These are phyloP conservation scores for Amblyopsis hoosieri DNA, from an alignment of 2,797 vertebrate species.

Conservation along the genomic window DNA sequence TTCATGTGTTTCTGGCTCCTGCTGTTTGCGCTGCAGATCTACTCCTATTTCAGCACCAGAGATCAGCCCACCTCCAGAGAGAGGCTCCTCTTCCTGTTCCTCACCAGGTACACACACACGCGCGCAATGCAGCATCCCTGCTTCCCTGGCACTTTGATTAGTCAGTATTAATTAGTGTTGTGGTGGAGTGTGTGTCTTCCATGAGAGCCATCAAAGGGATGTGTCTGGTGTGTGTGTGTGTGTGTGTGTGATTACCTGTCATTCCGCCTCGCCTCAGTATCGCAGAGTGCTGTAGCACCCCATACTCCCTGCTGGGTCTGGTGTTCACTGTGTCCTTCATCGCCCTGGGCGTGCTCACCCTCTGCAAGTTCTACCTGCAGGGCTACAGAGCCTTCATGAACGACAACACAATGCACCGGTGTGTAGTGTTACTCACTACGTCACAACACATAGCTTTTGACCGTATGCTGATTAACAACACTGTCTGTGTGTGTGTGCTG, in stretches of 20 bases:
- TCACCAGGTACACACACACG: conserved; percentile 84
- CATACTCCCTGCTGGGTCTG: conserved; percentile 94
- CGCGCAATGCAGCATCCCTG: not conserved
- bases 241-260: conserved; percentile 9
- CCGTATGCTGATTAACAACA: not conserved
- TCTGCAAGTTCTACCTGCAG: conserved; percentile 99
- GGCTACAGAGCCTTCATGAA: conserved; percentile 98
- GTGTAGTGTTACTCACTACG: conserved; percentile 9
- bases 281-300: conserved; percentile 97
- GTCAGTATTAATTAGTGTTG: no score
- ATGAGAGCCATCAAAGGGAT: not conserved
- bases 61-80: conserved; percentile 96
- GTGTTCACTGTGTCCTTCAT: conserved; percentile 98
- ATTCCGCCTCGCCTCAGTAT: conserved; percentile 76
- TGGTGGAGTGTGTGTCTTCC: no score
- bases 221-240: not conserved
- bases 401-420: conserved; percentile 98
- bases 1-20: conserved; percentile 99
- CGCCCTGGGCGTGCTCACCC: conserved; percentile 93
- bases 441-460: no score
- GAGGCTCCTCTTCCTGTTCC: conserved; percentile 95
- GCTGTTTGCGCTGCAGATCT: conserved; percentile 96
- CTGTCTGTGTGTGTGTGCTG: not conserved
- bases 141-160: no score
- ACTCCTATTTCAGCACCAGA: conserved; percentile 95